Evolutionary conservation across 2,888 invertebrate species (phyloP).

Genomic region (Salticus scenicus): DNA sequence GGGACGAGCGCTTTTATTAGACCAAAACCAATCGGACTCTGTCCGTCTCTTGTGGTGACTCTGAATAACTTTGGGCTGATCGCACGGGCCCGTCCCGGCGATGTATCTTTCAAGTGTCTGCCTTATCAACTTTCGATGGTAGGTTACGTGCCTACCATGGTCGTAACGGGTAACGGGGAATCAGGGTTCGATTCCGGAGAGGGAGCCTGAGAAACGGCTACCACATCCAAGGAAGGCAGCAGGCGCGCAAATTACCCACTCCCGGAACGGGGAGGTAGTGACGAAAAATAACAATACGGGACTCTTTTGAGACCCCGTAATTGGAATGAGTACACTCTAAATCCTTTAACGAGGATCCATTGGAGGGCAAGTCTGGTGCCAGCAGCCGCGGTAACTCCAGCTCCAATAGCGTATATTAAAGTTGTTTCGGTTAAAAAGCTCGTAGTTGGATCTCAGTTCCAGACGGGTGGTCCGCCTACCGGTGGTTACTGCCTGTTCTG

Average conservation of each 20-base stretch:
- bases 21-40: no score
- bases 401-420: constrained; percentile 76
- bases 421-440: constrained; percentile 83
- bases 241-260: constrained; percentile 80
- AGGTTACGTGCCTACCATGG: constrained; percentile 82
- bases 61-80: constrained; percentile 67
- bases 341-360: constrained; percentile 81
- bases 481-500: constrained; percentile 20
- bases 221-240: constrained; percentile 84
- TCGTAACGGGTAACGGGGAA: constrained; percentile 84
- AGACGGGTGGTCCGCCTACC: constrained; percentile 70
- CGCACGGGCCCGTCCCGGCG: constrained; percentile 54
- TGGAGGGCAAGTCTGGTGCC: constrained; percentile 83
- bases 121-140: constrained; percentile 79
- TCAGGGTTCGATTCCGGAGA: constrained; percentile 84
- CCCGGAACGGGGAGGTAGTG: constrained; percentile 79
- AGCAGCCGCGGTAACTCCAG: constrained; percentile 81
- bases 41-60: background rate
- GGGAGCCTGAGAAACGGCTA: constrained; percentile 82
- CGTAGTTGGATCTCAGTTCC: constrained; percentile 80
- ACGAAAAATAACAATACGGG: constrained; percentile 81
- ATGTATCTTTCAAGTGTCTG: constrained; percentile 75
- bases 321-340: constrained; percentile 80
- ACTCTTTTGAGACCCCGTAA: constrained; percentile 78
- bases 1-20: no score